Evolutionary conservation across 2,797 vertebrate species (phyloP).

Genomic region (Amblyopsis hoosieri): DNA sequence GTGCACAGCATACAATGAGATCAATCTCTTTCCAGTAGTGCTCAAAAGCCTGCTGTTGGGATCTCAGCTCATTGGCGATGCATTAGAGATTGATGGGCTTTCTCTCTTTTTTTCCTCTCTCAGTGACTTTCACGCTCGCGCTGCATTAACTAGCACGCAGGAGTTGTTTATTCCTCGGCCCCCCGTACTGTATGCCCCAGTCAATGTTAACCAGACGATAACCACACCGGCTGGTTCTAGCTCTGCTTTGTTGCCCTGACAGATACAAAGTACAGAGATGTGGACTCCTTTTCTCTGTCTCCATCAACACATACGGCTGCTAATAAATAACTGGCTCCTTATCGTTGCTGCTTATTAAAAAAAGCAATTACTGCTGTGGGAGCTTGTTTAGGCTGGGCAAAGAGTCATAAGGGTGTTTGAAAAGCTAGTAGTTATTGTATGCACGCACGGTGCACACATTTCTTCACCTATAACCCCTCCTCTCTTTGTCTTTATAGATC

Average conservation of each 20-base stretch:
- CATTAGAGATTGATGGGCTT: constrained; percentile 57
- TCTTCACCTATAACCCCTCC: background rate
- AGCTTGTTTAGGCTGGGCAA: constrained; percentile 13
- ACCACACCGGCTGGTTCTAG: constrained; percentile 6
- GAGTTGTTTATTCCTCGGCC: background rate
- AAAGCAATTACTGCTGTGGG: constrained; percentile 11
- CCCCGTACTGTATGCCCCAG: constrained; percentile 17
- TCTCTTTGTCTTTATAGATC: background rate
- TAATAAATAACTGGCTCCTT: constrained; percentile 46
- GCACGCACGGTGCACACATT: constrained; percentile 7
- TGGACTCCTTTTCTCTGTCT: constrained; percentile 19
- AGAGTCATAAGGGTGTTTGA: constrained; percentile 3
- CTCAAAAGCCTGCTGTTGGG: constrained; percentile 39
- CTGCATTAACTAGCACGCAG: constrained; percentile 15
- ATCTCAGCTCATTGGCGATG: constrained; percentile 51
- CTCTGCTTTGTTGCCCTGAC: constrained; percentile 31
- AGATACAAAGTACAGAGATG: constrained; percentile 17
- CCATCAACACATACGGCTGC: constrained; percentile 13
- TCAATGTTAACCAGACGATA: constrained; percentile 33
- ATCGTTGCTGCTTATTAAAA: constrained; percentile 34
- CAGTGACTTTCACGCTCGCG: constrained; percentile 39
- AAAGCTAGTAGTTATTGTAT: constrained; percentile 6
- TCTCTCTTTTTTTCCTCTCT: constrained; percentile 18
- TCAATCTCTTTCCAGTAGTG: constrained; percentile 54
- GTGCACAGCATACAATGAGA: constrained; percentile 63